Evolutionary conservation across 2,113 vertebrate genomes (phyloP), one percentile per base, ranked within the genome.

Genomic region (Laticauda colubrina): DNA sequence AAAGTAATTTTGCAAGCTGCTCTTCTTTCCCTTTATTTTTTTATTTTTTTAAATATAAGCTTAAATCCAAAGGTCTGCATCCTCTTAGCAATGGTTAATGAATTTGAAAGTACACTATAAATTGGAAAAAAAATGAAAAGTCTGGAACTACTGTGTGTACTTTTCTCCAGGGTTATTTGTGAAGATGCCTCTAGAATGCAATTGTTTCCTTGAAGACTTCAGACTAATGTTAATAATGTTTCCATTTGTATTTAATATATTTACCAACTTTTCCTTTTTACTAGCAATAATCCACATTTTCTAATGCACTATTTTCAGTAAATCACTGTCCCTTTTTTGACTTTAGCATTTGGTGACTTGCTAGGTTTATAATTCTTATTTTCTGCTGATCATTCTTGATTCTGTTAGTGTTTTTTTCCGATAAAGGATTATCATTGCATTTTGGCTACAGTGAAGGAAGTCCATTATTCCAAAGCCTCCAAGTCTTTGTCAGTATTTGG

Each of bases 1-100:
- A 96, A 97, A 96, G 95, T 95, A 96, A 97, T 97, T 97, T 95
- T 95, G 93, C 85, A 96, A 94, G 90, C 55, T 39, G 15, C 56
- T 85, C 95, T 96, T 95, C 95, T 95, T 93, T 43, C 64, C 34
- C 4, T 57, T 51, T 34, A 2, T 15, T 24, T 18, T 85, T 87
- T 39, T 45, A 75, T 75, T 39, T 81, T 96, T 97, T 61, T 61
- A 26, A 97, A 96, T 97, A 96, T 96, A 97, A 92, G 89, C 89
- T 97, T 96, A 96, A 97, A 96, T 29, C 55, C 87, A 95, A 90
- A 59, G 69, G 92, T 92, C 90, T 81, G 75, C 96, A 90, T 96
- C 93, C 23, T 96, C 94, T 96, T 89, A 95, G 92, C 96, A 97
- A 91, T 90, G 51, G 93, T 89, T 97, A 95, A 94, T 94, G 93